Conservation (phyloP, 2,797 vertebrate species). For the Characodon lateralis region DNA sequence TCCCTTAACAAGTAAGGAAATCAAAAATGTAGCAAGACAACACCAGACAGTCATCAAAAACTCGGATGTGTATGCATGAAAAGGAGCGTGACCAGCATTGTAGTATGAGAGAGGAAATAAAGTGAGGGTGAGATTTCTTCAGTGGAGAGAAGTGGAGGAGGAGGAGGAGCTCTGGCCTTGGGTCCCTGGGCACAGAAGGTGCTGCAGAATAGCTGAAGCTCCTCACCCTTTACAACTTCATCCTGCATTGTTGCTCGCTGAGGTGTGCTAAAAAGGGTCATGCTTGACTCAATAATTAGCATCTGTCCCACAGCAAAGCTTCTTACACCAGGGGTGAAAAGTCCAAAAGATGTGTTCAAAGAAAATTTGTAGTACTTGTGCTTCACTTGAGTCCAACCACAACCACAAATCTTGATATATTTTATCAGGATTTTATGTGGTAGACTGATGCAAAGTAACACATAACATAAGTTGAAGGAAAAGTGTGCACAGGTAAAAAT, state of each 20-base stretch:
- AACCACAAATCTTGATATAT: not conserved
- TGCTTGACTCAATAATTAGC: conserved; percentile 11
- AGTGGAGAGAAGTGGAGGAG: conserved; percentile 66
- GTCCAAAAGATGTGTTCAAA: not conserved
- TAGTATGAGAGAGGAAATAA: conserved; percentile 43
- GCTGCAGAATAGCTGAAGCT: conserved; percentile 73
- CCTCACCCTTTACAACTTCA: conserved; percentile 47
- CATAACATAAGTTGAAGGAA: not conserved
- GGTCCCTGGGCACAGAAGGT: conserved; percentile 91
- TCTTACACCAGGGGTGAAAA: not conserved
- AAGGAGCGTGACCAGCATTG: conserved; percentile 34
- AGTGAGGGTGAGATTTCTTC: conserved; percentile 57
- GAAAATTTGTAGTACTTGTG: not conserved
- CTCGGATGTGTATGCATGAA: conserved; percentile 31
- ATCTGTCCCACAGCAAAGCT: conserved; percentile 10
- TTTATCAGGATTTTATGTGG: not conserved
- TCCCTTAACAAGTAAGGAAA: conserved; percentile 17
- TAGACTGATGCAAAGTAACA: not conserved
- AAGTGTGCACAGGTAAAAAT: not conserved
- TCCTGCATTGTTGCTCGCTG: conserved; percentile 27
- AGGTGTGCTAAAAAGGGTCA: conserved; percentile 19
- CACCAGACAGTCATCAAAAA: conserved; percentile 5
- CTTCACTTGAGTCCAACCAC: not conserved
- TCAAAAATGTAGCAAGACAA: conserved; percentile 23
- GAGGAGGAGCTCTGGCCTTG: conserved; percentile 86